Evolutionary conservation across 2,113 vertebrate genomes (phyloP).

Genomic region (Pelmatolapia mariae): DNA sequence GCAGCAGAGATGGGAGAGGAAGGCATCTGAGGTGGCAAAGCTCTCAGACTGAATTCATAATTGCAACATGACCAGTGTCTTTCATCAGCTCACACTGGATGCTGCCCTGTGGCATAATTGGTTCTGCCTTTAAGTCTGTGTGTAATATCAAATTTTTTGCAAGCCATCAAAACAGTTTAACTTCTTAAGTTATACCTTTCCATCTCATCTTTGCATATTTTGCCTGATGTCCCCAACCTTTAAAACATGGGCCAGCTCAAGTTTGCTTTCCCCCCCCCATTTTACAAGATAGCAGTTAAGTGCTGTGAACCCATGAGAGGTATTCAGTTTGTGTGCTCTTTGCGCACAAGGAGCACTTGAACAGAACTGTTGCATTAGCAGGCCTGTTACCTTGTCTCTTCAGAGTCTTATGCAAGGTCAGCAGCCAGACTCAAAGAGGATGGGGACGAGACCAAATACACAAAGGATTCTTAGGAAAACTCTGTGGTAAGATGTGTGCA

Average conservation of each 20-base stretch:
- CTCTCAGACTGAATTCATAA: not conserved
- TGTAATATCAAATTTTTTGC: not conserved
- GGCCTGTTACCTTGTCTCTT: slow-evolving; percentile 10
- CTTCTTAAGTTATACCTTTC: not conserved
- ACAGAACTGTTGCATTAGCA: slow-evolving; percentile 51
- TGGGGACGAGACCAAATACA: not conserved
- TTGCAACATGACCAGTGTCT: not conserved
- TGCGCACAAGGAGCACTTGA: slow-evolving; percentile 23
- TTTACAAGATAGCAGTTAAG: slow-evolving; percentile 31
- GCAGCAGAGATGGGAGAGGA: not conserved
- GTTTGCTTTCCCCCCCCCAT: not conserved
- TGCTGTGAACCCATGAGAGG: slow-evolving; percentile 26
- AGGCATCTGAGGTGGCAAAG: not conserved
- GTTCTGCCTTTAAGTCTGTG: not conserved
- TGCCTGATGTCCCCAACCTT: not conserved
- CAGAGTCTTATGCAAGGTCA: slow-evolving; percentile 6
- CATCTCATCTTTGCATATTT: not conserved
- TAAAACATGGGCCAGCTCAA: not conserved
- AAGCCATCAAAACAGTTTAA: not conserved
- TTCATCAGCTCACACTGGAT: not conserved
- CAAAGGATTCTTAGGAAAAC: not conserved
- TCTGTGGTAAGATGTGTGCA: not conserved
- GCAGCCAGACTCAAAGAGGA: not conserved
- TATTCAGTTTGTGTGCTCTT: not conserved
- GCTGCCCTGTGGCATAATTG: not conserved